These are phyloP conservation scores for Alentia gelatinosa DNA, from an alignment of 2,888 invertebrate genomes.

Conservation along the genomic window DNA sequence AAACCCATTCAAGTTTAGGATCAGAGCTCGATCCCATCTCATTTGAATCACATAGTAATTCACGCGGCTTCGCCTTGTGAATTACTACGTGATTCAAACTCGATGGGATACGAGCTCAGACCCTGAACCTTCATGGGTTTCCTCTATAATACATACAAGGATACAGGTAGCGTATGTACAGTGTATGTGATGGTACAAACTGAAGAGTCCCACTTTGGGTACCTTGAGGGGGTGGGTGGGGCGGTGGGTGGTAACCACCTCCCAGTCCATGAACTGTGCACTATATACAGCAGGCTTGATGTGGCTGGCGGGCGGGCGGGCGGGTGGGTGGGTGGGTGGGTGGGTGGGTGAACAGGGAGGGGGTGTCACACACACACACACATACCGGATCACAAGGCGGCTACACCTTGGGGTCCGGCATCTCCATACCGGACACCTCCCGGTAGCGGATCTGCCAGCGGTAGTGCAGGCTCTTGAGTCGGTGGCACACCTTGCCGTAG, in stretches of 20 bases:
- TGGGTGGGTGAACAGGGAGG: neutral
- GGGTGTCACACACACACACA: neutral
- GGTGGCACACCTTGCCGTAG: conserved; percentile 62
- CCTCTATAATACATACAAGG: no score
- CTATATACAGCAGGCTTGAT: neutral
- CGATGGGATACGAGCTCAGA: no score
- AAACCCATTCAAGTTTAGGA: no score
- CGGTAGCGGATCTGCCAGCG: conserved; percentile 67
- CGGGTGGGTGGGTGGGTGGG: neutral
- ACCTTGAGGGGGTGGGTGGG: neutral
- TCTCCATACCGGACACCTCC: conserved; percentile 66
- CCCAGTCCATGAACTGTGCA: no score
- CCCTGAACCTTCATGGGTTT: no score
- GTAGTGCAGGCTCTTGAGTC: conserved; percentile 64
- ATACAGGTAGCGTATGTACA: no score
- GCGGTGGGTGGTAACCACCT: neutral
- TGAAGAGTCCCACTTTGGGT: no score
- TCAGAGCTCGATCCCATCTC: no score
- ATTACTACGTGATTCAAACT: no score
- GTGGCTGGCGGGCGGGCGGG: neutral
- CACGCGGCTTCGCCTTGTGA: no score
- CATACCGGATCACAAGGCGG: neutral
- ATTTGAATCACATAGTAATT: no score
- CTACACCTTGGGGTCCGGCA: conserved; percentile 53
- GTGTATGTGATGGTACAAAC: no score